Percentiles rank a stretch among this genome's conserved stretches.
Conservation (phyloP, 2,113 vertebrate genomes). For the Nothoprocta pentlandii region DNA sequence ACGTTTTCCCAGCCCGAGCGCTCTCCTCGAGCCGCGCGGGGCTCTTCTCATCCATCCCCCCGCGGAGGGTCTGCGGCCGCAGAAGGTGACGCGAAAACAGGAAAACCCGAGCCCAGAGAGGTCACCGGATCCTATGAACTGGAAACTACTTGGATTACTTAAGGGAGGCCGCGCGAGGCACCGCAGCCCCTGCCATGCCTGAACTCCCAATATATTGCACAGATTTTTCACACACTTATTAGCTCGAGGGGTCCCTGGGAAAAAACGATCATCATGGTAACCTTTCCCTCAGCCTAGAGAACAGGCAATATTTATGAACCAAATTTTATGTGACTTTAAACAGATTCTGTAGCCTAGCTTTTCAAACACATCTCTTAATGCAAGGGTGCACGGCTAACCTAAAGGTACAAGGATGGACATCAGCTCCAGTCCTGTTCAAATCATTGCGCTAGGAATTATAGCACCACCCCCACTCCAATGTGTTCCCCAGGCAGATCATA, state of each 20-base stretch:
- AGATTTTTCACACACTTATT: neutral
- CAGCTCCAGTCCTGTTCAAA: neutral
- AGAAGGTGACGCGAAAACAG: neutral
- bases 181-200: neutral
- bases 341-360: too few relatives aligned
- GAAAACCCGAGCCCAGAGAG: neutral
- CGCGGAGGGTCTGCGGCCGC: neutral
- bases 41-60: neutral
- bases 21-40: neutral
- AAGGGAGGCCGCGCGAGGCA: neutral
- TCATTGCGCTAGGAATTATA: neutral
- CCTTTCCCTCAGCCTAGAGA: slow-evolving; percentile 18
- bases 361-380: neutral
- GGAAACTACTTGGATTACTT: neutral
- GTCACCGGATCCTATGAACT: neutral
- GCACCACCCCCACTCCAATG: neutral
- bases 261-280: slow-evolving; percentile 25
- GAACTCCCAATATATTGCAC: neutral
- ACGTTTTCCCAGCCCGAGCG: neutral
- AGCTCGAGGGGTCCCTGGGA: neutral
- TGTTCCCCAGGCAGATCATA: neutral
- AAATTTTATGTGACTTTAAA: neutral
- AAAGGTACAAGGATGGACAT: neutral
- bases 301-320: neutral
- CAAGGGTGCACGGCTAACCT: neutral